phyloP scores from a whole-genome alignment of 2,113 vertebrate genomes.

The Anser brachyrhynchus region DNA sequence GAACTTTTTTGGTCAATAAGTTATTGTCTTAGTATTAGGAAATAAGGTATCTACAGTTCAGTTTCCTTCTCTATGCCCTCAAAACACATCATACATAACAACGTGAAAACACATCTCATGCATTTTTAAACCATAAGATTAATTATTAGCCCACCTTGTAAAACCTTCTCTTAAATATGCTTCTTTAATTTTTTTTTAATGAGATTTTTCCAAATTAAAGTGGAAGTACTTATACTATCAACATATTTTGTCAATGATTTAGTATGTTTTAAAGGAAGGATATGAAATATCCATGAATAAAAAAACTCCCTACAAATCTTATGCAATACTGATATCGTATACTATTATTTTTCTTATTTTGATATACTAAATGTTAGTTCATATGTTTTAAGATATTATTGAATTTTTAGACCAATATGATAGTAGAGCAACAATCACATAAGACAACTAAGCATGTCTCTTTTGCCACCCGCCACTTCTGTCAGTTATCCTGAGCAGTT shows the following conservation, averaged over 20 bases:
- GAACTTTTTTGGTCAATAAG: background rate
- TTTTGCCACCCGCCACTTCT: background rate
- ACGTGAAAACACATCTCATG: background rate
- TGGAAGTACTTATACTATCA: background rate
- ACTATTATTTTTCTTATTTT: constrained; percentile 28
- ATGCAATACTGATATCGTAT: background rate
- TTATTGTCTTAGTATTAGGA: background rate
- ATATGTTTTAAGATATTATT: background rate
- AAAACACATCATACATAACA: background rate
- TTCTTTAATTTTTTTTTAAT: background rate
- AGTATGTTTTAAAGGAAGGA: background rate
- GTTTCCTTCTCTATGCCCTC: background rate
- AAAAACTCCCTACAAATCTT: constrained; percentile 50
- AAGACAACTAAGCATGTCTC: background rate
- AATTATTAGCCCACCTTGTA: background rate
- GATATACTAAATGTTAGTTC: background rate
- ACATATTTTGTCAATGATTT: background rate
- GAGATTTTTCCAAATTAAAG: background rate
- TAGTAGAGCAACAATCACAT: background rate
- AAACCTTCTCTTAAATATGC: background rate
- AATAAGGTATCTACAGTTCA: background rate
- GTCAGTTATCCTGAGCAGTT: background rate
- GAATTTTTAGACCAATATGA: background rate
- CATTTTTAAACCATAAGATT: background rate
- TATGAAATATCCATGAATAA: constrained; percentile 14